Evolutionary conservation across 2,113 vertebrate genomes (phyloP).

Genomic region (Stegostoma tigrinum): DNA sequence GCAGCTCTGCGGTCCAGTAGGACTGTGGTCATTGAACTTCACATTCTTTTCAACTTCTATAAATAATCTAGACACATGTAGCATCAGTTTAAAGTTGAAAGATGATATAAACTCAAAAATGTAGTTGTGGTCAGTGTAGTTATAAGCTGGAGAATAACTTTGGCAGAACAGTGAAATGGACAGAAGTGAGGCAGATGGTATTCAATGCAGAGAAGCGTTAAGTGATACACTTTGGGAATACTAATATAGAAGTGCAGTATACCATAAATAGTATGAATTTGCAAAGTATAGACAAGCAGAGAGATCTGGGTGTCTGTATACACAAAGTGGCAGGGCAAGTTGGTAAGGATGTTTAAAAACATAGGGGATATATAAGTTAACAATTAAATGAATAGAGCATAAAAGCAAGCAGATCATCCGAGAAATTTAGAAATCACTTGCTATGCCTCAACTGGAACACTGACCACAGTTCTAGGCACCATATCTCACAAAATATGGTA

Average conservation of each 20-base stretch:
- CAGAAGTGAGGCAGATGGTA: neutral
- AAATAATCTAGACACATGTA: neutral
- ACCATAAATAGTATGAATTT: neutral
- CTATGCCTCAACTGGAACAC: neutral
- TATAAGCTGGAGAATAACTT: neutral
- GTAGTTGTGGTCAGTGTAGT: neutral
- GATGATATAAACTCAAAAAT: neutral
- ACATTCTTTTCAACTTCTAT: neutral
- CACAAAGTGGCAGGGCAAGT: neutral
- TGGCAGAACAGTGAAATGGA: neutral
- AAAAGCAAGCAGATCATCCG: neutral
- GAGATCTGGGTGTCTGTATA: neutral
- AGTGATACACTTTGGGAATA: neutral
- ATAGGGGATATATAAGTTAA: neutral
- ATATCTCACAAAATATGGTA: too few species aligned
- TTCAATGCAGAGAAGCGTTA: neutral
- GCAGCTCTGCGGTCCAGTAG: too few species aligned
- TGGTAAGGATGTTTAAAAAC: neutral
- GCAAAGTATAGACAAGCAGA: neutral
- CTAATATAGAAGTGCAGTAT: neutral
- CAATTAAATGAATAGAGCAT: neutral
- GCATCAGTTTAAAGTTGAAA: neutral
- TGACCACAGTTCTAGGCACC: too few species aligned
- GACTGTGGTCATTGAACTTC: too few species aligned
- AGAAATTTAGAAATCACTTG: neutral